Evolutionary conservation across 2,797 vertebrate species (phyloP).

Genomic region (Eospalax fontanierii): DNA sequence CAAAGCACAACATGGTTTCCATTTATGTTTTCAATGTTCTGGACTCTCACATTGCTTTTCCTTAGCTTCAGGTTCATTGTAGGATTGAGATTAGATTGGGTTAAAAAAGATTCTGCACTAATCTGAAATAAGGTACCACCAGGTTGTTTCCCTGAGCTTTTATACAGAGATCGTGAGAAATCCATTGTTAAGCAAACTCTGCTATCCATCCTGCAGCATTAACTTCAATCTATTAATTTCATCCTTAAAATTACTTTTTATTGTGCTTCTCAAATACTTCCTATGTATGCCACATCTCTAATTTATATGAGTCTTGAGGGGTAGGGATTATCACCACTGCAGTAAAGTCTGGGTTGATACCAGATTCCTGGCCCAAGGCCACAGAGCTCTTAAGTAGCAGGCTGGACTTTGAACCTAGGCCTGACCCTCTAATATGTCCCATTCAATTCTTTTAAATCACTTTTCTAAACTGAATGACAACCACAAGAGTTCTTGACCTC

Average conservation of each 20-base stretch:
- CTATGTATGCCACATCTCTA: background rate
- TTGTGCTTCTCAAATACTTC: background rate
- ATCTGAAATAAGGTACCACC: background rate
- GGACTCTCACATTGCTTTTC: background rate
- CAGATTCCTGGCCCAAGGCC: background rate
- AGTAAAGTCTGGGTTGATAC: background rate
- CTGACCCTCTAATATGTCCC: background rate
- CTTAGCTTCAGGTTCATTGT: background rate
- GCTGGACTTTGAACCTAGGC: background rate
- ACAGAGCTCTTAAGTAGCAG: background rate
- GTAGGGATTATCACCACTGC: background rate
- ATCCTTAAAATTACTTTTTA: conserved; percentile 19
- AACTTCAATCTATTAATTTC: conserved; percentile 6
- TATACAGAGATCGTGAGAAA: conserved; percentile 6
- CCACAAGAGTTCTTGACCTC: conserved; percentile 10
- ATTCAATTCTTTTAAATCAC: conserved; percentile 1
- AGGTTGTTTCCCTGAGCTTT: background rate
- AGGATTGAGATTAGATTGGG: background rate
- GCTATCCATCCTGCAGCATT: background rate
- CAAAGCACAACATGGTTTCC: background rate
- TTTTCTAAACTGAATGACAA: background rate
- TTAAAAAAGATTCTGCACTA: conserved; percentile 3
- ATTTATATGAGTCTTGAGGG: conserved; percentile 17
- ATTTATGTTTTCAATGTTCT: conserved; percentile 18
- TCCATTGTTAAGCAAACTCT: background rate